Conservation (phyloP, 37 sponge, comb jelly and placozoan genomes). For the Petrosia ficiformis region DNA sequence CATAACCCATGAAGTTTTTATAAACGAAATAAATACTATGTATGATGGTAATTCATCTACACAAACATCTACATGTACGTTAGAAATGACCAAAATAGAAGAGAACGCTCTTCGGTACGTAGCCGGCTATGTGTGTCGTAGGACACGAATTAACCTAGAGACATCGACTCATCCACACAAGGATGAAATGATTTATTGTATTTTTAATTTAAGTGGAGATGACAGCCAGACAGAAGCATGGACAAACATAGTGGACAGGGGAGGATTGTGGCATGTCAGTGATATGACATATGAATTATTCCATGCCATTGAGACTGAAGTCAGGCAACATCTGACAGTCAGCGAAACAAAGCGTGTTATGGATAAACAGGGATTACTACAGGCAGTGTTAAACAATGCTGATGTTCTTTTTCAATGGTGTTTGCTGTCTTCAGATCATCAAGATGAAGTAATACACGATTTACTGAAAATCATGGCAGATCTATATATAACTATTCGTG, state of each 20-base stretch:
- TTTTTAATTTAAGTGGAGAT: not conserved
- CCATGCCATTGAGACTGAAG: no score
- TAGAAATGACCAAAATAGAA: not conserved
- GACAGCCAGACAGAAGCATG: not conserved
- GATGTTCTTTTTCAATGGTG: no score
- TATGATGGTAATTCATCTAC: not conserved
- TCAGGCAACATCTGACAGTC: no score
- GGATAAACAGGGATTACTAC: no score
- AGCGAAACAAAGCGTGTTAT: no score
- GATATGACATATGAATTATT: no score
- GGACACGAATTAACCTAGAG: not conserved
- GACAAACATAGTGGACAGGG: no score
- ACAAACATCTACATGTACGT: not conserved
- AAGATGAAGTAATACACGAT: no score
- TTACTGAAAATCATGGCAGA: no score
- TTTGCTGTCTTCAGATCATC: no score
- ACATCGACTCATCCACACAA: not conserved
- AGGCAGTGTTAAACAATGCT: no score
- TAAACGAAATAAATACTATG: not conserved
- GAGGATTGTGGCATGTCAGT: no score
- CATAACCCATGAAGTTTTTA: not conserved
- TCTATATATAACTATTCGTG: constrained; percentile 32
- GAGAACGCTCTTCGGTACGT: not conserved
- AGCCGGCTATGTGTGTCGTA: not conserved
- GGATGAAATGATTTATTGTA: not conserved